These are phyloP conservation scores for Rosalia funebris DNA, from an alignment of 2,888 invertebrate genomes.

Conservation along the genomic window DNA sequence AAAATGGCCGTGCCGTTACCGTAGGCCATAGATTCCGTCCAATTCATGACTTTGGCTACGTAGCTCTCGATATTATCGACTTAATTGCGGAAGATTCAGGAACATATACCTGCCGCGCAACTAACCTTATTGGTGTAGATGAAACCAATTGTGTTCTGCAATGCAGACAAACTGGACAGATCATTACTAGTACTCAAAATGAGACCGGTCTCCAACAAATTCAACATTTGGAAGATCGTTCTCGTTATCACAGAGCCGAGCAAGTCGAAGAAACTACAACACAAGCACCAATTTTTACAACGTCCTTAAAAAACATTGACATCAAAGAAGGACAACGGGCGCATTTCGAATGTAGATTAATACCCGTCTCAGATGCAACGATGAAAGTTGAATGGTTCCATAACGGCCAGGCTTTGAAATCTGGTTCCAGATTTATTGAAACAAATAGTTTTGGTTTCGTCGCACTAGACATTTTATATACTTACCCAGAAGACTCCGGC, in stretches of 20 bases:
- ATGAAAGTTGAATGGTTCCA: conserved; percentile 97
- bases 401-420: conserved; percentile 88
- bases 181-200: conserved; percentile 86
- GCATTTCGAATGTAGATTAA: conserved; percentile 93
- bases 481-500: conserved; percentile 95
- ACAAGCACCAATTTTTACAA: conserved; percentile 93
- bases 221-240: conserved; percentile 86
- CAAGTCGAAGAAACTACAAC: conserved; percentile 84
- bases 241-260: conserved; percentile 79
- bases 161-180: conserved; percentile 82
- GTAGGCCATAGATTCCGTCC: conserved; percentile 95
- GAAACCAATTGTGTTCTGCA: conserved; percentile 80
- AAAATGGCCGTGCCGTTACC: conserved; percentile 92
- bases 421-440: conserved; percentile 94
- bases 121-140: conserved; percentile 89
- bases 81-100: conserved; percentile 96
- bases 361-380: conserved; percentile 92
- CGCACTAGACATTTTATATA: conserved; percentile 94
- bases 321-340: conserved; percentile 95
- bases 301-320: conserved; percentile 89
- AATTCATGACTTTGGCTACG: conserved; percentile 98
- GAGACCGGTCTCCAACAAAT: conserved; percentile 90
- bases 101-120: conserved; percentile 92
- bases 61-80: conserved; percentile 95
- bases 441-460: conserved; percentile 98